Conservation (phyloP, 2,113 vertebrate genomes). For the Redunca redunca region DNA sequence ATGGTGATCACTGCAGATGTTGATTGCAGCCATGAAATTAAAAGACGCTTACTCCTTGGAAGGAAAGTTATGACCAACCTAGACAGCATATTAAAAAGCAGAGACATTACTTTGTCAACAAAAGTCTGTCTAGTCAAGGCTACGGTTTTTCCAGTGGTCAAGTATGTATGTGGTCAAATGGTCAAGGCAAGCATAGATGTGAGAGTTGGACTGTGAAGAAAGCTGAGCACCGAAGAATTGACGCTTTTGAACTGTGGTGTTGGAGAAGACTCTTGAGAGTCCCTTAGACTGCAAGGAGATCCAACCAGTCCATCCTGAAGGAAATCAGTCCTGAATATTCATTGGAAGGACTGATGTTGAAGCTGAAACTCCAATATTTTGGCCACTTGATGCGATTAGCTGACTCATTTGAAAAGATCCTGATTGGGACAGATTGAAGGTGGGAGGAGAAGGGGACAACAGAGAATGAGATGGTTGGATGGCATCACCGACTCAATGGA, state of each 20-base stretch:
- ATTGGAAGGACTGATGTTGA: background rate
- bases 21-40: background rate
- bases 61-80: background rate
- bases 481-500: background rate
- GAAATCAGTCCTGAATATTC: background rate
- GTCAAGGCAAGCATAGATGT: background rate
- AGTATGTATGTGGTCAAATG: background rate
- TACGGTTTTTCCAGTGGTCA: background rate
- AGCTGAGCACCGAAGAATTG: fast-evolving
- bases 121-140: background rate
- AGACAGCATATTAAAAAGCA: background rate
- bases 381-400: fast-evolving
- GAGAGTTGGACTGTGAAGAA: background rate
- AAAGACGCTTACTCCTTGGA: background rate
- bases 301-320: background rate
- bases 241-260: background rate
- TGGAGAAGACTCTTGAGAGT: background rate
- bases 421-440: background rate
- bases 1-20: background rate
- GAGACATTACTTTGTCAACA: background rate
- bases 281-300: background rate
- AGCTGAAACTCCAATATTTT: background rate
- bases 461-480: background rate
- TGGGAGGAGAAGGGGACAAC: fast-evolving
- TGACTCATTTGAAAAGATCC: background rate